phyloP scores from a whole-genome alignment of 2,888 invertebrate genomes.

The Chesias legatella region DNA sequence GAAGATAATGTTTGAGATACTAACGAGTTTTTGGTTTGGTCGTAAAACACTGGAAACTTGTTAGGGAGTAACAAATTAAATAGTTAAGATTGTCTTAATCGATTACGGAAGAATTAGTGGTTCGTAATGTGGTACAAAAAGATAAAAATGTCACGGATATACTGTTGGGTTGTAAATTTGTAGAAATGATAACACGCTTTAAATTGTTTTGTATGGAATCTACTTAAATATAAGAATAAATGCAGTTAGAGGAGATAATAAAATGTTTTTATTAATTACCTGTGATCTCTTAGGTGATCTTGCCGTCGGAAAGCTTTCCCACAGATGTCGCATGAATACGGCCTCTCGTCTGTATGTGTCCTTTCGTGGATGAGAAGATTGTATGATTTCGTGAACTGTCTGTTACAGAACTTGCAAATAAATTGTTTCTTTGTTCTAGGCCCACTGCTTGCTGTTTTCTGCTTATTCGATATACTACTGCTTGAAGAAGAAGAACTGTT shows the following conservation, averaged over 20 bases:
- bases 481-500: conserved; percentile 72
- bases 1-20: conserved; percentile 41
- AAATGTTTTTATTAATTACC: conserved; percentile 77
- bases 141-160: conserved; percentile 27
- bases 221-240: conserved; percentile 9
- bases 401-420: conserved; percentile 98
- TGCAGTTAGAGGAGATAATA: conserved; percentile 14
- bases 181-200: conserved; percentile 14
- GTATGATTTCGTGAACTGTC: conserved; percentile 98
- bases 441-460: conserved; percentile 78
- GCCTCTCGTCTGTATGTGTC: conserved; percentile 98
- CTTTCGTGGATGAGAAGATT: conserved; percentile 98
- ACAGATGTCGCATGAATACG: conserved; percentile 98
- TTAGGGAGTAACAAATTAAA: conserved; percentile 42
- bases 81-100: conserved; percentile 42
- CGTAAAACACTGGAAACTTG: conserved; percentile 37
- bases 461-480: conserved; percentile 70
- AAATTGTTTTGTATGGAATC: conserved; percentile 14
- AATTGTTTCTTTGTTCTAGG: conserved; percentile 98
- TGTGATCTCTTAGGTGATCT: conserved; percentile 96
- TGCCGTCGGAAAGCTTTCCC: conserved; percentile 98
- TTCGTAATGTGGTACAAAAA: conserved; percentile 19
- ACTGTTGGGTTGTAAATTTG: conserved; percentile 14
- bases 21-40: conserved; percentile 37
- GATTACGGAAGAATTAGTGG: conserved; percentile 36